Conservation (phyloP, 92 coral and sea anemone genomes). For the Meandrina meandrites region DNA sequence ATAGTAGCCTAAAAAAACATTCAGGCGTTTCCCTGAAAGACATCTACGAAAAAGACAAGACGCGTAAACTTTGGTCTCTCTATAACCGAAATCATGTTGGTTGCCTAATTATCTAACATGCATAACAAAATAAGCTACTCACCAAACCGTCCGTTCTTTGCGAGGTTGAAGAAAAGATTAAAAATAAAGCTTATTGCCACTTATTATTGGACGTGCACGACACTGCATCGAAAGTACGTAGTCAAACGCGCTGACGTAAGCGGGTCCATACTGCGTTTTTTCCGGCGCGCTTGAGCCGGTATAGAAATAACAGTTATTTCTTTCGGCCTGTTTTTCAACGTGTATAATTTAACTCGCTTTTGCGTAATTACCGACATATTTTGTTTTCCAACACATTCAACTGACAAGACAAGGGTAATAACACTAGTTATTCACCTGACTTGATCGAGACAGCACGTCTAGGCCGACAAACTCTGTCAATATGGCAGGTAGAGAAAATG, state of each 20-base stretch:
- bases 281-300: background rate
- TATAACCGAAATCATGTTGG: background rate
- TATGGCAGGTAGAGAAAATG: background rate
- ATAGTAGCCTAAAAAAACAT: background rate
- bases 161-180: background rate
- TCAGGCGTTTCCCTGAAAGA: background rate
- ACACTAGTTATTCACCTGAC: background rate
- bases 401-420: background rate
- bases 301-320: background rate
- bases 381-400: background rate
- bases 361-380: background rate
- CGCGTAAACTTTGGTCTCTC: background rate
- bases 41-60: background rate
- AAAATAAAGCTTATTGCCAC: conserved; percentile 5
- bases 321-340: background rate
- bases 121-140: background rate
- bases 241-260: background rate
- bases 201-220: background rate
- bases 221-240: background rate
- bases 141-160: background rate
- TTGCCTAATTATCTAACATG: background rate
- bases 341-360: background rate
- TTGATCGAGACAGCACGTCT: background rate
- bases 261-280: background rate
- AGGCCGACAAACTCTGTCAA: background rate